Evolutionary conservation across 2,888 invertebrate genomes (phyloP).

Genomic region (Lapara coniferarum): DNA sequence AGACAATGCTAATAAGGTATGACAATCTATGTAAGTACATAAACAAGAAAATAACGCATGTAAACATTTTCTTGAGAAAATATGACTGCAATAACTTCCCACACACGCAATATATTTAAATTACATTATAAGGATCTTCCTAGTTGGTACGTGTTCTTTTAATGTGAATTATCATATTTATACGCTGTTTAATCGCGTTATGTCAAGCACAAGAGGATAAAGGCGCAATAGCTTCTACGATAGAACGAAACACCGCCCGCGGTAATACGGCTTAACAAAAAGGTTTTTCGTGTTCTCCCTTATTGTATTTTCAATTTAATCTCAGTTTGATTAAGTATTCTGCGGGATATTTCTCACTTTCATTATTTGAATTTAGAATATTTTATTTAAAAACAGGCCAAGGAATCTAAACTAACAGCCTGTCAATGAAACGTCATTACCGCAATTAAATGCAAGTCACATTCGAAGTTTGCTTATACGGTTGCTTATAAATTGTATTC

Average conservation of each 20-base stretch:
- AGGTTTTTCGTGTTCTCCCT: constrained; percentile 19
- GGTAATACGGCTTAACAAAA: constrained; percentile 20
- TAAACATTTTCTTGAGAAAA: background rate
- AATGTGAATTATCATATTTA: constrained; percentile 26
- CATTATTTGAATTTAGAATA: background rate
- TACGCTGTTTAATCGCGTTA: constrained; percentile 25
- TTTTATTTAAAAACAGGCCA: background rate
- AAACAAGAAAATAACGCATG: background rate
- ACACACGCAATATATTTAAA: constrained; percentile 17
- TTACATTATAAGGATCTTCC: constrained; percentile 21
- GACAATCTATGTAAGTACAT: background rate
- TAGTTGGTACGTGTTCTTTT: constrained; percentile 4
- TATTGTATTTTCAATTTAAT: constrained; percentile 16
- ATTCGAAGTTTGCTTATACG: background rate
- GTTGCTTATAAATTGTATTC: background rate
- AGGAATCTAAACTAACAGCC: background rate
- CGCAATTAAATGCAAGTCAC: background rate
- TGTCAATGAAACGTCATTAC: background rate
- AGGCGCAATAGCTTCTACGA: constrained; percentile 3
- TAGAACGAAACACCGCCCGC: constrained; percentile 5
- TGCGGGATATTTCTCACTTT: too few relatives aligned
- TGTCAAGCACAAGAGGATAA: constrained; percentile 12
- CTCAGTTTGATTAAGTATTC: constrained; percentile 5
- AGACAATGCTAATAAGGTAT: too few relatives aligned
- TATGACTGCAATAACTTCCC: constrained; percentile 12